Conservation (phyloP, 2,888 invertebrate genomes). For the Ptychoptera contaminata region DNA sequence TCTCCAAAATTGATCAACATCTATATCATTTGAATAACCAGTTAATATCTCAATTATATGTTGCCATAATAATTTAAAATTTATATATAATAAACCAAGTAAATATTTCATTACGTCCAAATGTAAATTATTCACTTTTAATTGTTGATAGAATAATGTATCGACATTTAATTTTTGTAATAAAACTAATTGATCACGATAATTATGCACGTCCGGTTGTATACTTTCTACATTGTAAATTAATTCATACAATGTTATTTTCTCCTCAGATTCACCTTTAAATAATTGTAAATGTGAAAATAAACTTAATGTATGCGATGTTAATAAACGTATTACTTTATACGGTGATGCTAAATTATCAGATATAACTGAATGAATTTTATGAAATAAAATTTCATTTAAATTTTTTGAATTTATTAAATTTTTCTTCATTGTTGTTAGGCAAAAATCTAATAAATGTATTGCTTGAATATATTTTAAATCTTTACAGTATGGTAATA, state of each 20-base stretch:
- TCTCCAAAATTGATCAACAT: slow-evolving; percentile 52
- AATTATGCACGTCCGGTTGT: slow-evolving; percentile 56
- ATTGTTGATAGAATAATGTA: slow-evolving; percentile 37
- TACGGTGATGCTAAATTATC: slow-evolving; percentile 50
- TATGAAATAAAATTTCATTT: slow-evolving; percentile 29
- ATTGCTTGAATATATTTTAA: slow-evolving; percentile 34
- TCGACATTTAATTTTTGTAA: slow-evolving; percentile 58
- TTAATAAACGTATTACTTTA: slow-evolving; percentile 50
- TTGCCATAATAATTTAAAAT: slow-evolving; percentile 82
- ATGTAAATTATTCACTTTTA: slow-evolving; percentile 39
- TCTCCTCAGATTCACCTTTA: not conserved
- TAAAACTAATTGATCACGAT: slow-evolving; percentile 58
- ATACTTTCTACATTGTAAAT: slow-evolving; percentile 57
- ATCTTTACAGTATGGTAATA: slow-evolving; percentile 33
- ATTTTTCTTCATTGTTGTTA: slow-evolving; percentile 18
- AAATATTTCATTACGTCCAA: slow-evolving; percentile 59
- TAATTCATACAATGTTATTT: slow-evolving; percentile 38
- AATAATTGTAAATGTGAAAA: not conserved
- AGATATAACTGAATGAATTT: slow-evolving; percentile 38
- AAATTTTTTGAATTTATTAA: slow-evolving; percentile 31
- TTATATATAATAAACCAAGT: slow-evolving; percentile 67
- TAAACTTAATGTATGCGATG: slow-evolving; percentile 55
- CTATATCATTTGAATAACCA: slow-evolving; percentile 49
- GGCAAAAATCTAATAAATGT: slow-evolving; percentile 37
- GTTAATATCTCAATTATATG: slow-evolving; percentile 61